phyloP scores from a whole-genome alignment of 1,140 invertebrate genomes.

The Pentalonia nigronervosa region DNA sequence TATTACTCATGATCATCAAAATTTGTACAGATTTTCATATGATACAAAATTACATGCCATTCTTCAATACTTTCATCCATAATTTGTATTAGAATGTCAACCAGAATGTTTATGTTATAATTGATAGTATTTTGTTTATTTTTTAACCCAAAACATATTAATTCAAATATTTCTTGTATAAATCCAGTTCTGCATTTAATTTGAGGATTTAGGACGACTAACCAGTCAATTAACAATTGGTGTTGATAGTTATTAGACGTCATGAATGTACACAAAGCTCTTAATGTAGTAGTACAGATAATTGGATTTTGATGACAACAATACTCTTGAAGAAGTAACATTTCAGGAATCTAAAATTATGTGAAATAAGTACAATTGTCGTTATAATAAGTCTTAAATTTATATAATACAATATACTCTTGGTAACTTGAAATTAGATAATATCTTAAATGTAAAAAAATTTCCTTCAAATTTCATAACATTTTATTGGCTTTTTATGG shows the following conservation, averaged over 20 bases:
- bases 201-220: conserved; percentile 10
- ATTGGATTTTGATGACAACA: conserved; percentile 51
- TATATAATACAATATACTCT: background rate
- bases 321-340: conserved; percentile 53
- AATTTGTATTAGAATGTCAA: conserved; percentile 40
- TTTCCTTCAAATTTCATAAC: too few species aligned
- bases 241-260: conserved; percentile 35
- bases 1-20: conserved; percentile 28
- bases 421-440: background rate
- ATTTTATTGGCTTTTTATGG: background rate
- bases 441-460: too few species aligned
- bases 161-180: conserved; percentile 52
- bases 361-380: background rate
- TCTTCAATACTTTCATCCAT: conserved; percentile 43
- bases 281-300: background rate
- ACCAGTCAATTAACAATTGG: conserved; percentile 46
- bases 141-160: conserved; percentile 27
- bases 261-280: conserved; percentile 40
- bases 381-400: background rate
- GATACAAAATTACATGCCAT: conserved; percentile 19
- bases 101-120: background rate
- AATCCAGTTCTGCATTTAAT: conserved; percentile 42
- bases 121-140: conserved; percentile 17
- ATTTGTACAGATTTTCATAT: conserved; percentile 16
- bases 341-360: conserved; percentile 47